Conservation (phyloP, 2,113 vertebrate genomes). For the Pionites leucogaster region DNA sequence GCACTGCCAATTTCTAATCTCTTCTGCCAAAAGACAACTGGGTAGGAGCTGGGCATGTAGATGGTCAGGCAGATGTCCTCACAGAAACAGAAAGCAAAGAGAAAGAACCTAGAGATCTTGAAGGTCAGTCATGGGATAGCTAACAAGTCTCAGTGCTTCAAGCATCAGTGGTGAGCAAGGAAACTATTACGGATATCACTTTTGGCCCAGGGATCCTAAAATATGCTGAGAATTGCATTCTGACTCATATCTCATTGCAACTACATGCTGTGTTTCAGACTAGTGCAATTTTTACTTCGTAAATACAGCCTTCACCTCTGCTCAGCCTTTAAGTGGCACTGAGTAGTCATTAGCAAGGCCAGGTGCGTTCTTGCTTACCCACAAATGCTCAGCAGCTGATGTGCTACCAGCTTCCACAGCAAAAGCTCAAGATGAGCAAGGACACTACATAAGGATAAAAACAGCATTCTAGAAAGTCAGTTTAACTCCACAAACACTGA, state of each 20-base stretch:
- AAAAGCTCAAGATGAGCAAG: constrained; percentile 3
- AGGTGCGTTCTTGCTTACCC: constrained; percentile 53
- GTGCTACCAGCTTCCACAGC: constrained; percentile 3
- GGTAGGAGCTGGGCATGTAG: not conserved
- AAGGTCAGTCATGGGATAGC: not conserved
- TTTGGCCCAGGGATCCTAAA: not conserved
- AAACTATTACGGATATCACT: not conserved
- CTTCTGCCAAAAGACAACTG: not conserved
- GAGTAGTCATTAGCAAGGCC: constrained; percentile 39
- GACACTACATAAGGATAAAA: not conserved
- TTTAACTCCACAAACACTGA: not conserved
- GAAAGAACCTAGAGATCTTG: not conserved
- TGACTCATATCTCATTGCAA: not conserved
- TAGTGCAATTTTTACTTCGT: not conserved
- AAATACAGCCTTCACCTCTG: not conserved
- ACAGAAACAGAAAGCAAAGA: not conserved
- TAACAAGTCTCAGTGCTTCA: not conserved
- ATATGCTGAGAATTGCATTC: not conserved
- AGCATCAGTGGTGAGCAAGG: not conserved
- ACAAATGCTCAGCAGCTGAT: constrained; percentile 29
- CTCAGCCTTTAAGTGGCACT: constrained; percentile 23
- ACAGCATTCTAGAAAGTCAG: not conserved
- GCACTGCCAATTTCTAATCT: not conserved
- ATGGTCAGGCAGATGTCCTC: not conserved
- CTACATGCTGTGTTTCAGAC: not conserved